phyloP scores from a whole-genome alignment of 2,797 vertebrate species.

The Xyrichtys novacula region DNA sequence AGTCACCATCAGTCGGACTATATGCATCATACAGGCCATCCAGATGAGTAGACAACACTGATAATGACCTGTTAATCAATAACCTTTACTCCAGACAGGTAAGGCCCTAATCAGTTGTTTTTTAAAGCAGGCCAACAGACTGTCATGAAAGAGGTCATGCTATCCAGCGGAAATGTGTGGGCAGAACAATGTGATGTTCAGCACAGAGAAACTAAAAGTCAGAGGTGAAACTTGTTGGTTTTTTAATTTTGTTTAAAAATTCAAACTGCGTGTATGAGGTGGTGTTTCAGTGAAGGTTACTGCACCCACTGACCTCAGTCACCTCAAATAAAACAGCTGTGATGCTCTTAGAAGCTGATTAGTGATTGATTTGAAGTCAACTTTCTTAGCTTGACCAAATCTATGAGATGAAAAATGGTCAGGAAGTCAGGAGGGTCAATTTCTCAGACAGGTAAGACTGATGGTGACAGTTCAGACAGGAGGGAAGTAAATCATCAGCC shows the following conservation, averaged over 20 bases:
- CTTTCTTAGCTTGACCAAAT: not conserved
- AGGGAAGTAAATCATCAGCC: conserved; percentile 69
- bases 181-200: conserved; percentile 9
- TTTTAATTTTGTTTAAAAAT: conserved; percentile 30
- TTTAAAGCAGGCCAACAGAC: conserved; percentile 23
- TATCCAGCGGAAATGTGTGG: conserved; percentile 44
- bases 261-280: conserved; percentile 1
- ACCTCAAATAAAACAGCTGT: not conserved
- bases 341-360: not conserved
- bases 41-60: conserved; percentile 7
- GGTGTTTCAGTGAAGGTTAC: not conserved
- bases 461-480: conserved; percentile 22
- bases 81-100: conserved; percentile 33
- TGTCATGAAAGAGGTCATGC: not conserved
- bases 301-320: conserved; percentile 3
- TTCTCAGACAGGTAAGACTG: conserved; percentile 42
- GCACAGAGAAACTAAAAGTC: not conserved
- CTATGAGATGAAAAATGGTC: conserved; percentile 26
- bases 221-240: not conserved
- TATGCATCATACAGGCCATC: conserved; percentile 3
- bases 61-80: conserved; percentile 55
- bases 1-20: conserved; percentile 23
- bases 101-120: conserved; percentile 9
- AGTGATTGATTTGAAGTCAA: conserved; percentile 7
- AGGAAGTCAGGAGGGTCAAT: conserved; percentile 19